Percentiles rank a stretch among this genome's conserved stretches.
Conservation (phyloP, 2,888 invertebrate genomes). For the Callosobruchus maculatus region DNA sequence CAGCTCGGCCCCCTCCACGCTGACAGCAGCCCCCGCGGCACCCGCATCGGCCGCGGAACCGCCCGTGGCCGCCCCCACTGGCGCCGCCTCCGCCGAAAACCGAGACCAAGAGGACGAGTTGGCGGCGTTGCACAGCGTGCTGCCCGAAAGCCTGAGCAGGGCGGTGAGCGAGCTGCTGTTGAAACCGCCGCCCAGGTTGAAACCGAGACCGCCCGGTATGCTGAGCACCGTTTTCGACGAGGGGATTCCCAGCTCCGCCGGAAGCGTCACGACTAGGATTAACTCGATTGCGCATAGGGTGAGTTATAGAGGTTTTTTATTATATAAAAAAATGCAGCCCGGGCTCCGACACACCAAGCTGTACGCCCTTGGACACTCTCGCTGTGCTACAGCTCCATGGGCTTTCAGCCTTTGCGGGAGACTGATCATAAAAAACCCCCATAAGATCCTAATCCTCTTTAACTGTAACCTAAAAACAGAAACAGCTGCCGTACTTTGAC, state of each 20-base stretch:
- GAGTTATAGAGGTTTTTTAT: too few relatives aligned
- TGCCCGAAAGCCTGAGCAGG: slow-evolving; percentile 38
- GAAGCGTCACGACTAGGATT: slow-evolving; percentile 38
- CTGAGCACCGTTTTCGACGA: slow-evolving; percentile 46
- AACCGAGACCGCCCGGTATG: slow-evolving; percentile 50
- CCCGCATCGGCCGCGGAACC: background rate
- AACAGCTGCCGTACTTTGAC: too few relatives aligned
- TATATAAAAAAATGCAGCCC: too few relatives aligned
- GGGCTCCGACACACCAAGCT: too few relatives aligned
- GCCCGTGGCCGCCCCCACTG: background rate
- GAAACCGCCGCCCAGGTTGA: slow-evolving; percentile 47
- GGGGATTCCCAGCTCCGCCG: slow-evolving; percentile 41
- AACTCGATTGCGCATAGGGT: slow-evolving; percentile 47
- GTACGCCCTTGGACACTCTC: too few relatives aligned
- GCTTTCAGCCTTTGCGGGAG: too few relatives aligned
- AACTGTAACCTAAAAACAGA: too few relatives aligned
- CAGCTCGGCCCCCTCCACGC: background rate
- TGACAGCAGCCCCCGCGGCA: background rate
- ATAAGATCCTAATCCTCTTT: too few relatives aligned
- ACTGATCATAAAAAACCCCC: too few relatives aligned
- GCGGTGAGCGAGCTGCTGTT: slow-evolving; percentile 37
- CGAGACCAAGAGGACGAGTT: slow-evolving; percentile 31
- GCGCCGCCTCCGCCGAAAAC: background rate
- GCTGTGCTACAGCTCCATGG: too few relatives aligned
- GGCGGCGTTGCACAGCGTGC: slow-evolving; percentile 29